Conservation (phyloP, 2,888 invertebrate species). For the Rosalia funebris region DNA sequence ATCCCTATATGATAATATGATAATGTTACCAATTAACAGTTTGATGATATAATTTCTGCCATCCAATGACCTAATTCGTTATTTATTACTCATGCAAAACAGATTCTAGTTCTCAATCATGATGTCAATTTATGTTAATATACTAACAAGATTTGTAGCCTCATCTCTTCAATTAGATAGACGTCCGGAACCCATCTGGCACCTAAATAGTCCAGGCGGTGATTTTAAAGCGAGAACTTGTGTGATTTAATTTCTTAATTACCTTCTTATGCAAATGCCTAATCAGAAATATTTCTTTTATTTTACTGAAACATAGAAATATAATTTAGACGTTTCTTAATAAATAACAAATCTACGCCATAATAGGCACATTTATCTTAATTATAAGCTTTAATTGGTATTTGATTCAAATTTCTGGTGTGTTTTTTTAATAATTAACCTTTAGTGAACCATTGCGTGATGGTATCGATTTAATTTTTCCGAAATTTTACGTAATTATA, state of each 20-base stretch:
- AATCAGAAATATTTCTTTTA: slow-evolving; percentile 1
- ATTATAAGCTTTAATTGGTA: slow-evolving; percentile 26
- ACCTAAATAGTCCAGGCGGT: slow-evolving; percentile 12
- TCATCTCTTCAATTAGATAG: neutral
- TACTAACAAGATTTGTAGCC: slow-evolving; percentile 8
- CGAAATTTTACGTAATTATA: slow-evolving; percentile 7
- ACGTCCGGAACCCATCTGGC: neutral
- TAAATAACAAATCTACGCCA: slow-evolving; percentile 8
- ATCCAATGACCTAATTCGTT: no score
- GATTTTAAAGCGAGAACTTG: slow-evolving; percentile 3
- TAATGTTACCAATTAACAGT: no score
- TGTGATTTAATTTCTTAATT: slow-evolving; percentile 23
- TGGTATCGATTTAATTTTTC: slow-evolving; percentile 8
- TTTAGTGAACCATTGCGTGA: slow-evolving; percentile 25
- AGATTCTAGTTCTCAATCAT: no score
- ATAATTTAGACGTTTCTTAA: slow-evolving; percentile 18
- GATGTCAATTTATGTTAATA: no score
- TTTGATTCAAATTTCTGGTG: slow-evolving; percentile 27
- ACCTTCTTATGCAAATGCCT: slow-evolving; percentile 15
- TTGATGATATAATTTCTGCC: no score
- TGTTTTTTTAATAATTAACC: slow-evolving; percentile 25
- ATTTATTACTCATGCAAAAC: no score
- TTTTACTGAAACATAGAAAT: slow-evolving; percentile 8
- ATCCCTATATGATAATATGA: no score
- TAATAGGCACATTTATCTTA: slow-evolving; percentile 31